Conservation (phyloP, 1,140 invertebrate species). For the Anagrus nilaparvatae region DNA sequence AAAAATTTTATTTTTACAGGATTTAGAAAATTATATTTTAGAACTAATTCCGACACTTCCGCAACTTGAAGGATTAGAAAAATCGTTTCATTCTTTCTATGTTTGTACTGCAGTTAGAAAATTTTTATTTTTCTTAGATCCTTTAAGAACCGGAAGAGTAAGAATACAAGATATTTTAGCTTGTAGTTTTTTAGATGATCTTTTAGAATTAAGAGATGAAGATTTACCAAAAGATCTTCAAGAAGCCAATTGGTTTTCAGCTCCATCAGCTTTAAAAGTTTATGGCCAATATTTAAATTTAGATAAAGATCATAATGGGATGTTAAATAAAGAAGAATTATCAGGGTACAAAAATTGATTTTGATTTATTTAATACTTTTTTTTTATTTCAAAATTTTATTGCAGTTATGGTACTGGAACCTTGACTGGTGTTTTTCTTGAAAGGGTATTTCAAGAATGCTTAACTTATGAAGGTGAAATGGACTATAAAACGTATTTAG, state of each 20-base stretch:
- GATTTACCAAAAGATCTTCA: constrained; percentile 71
- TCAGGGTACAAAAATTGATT: constrained; percentile 49
- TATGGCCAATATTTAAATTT: constrained; percentile 91
- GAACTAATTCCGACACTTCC: constrained; percentile 86
- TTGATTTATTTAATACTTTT: constrained; percentile 7
- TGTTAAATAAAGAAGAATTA: constrained; percentile 83
- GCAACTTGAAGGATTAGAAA: constrained; percentile 80
- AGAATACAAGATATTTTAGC: constrained; percentile 85
- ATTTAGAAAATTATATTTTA: constrained; percentile 89
- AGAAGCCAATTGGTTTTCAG: constrained; percentile 92
- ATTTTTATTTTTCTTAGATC: constrained; percentile 93
- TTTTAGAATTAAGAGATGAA: constrained; percentile 77
- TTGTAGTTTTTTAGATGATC: constrained; percentile 84
- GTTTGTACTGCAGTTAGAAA: constrained; percentile 91
- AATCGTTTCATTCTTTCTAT: constrained; percentile 93
- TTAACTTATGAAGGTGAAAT: constrained; percentile 94
- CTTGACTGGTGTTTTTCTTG: constrained; percentile 83
- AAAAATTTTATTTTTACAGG: constrained; percentile 45
- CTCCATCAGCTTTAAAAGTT: constrained; percentile 76
- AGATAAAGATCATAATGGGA: constrained; percentile 91
- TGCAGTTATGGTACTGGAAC: constrained; percentile 80
- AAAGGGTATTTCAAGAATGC: constrained; percentile 90
- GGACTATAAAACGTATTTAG: constrained; percentile 95
- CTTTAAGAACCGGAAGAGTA: constrained; percentile 74
- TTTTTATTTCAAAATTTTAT: neutral